Evolutionary conservation across 2,113 vertebrate genomes (phyloP).

Genomic region (Vireo altiloquus): DNA sequence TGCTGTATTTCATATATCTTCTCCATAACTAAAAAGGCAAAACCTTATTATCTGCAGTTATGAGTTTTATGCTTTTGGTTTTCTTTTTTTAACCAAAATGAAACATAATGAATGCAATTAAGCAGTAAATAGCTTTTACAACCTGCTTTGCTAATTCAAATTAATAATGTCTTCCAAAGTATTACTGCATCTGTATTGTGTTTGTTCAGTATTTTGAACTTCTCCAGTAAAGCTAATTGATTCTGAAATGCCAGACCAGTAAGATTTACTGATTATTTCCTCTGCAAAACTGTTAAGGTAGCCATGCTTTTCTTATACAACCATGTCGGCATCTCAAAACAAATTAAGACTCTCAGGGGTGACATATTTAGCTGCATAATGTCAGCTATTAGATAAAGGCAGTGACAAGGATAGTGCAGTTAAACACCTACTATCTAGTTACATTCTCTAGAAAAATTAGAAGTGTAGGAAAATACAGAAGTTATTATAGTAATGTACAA

Average conservation of each 20-base stretch:
- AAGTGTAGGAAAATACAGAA: background rate
- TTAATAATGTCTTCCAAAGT: background rate
- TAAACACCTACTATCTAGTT: background rate
- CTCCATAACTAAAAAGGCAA: background rate
- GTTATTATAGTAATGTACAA: background rate
- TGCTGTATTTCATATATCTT: background rate
- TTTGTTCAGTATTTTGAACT: background rate
- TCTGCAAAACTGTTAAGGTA: background rate
- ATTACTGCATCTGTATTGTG: background rate
- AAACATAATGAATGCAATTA: background rate
- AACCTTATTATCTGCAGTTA: background rate
- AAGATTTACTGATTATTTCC: constrained; percentile 9
- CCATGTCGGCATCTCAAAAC: background rate
- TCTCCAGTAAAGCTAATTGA: background rate
- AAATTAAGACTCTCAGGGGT: background rate
- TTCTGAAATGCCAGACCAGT: background rate
- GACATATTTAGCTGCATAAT: background rate
- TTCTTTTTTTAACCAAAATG: background rate
- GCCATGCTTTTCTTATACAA: background rate
- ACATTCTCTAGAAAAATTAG: background rate
- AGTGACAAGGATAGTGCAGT: background rate
- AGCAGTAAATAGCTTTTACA: background rate
- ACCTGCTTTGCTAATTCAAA: background rate
- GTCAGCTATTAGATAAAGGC: background rate
- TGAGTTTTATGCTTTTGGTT: background rate